Base-by-base conservation (phyloP, 64 coral and sea anemone species). In the Actinia equina region DNA sequence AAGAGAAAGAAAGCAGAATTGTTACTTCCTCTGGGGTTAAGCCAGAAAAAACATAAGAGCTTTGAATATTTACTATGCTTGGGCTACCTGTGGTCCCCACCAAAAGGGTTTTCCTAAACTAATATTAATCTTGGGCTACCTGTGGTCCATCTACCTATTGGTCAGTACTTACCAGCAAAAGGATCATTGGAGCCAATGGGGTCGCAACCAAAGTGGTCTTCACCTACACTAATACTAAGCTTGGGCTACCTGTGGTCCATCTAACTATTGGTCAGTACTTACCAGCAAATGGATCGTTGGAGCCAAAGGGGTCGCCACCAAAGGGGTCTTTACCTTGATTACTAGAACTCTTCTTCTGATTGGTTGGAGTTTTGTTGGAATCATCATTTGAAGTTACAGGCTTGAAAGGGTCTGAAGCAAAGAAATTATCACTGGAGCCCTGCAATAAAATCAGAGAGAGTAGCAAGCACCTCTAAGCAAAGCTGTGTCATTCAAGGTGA, bases 361-460 rank as follows among this genome's bases (percentile, higher is more conserved):
- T 67, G 71, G 54, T 91, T 7, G 91, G 67, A 17, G 85, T 88
- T 70, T 92, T 93, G 37, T 93, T 97, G 17, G 88, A 80, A 62
- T 97, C 94, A 55, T 83, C 87, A 19, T 81, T 86, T 63, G 94
- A 93, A 14, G 69, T 2, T 30, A 74, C 26, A 37, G 94, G 85
- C 77, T 97, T 97, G 78, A 97, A 97, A 14, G 94, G 94, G 86
- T 97, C 94, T 43, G 94, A 97, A 63, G 84, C 86, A 84, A 97
- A 97, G 44, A 97, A 93, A 60, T 88, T 97, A 77, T 97, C 94
- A 52, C 70, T 70, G 6, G 94, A 58, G 85, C 52, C 93, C 91
- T 90, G 80, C 44, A 80, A 69, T 17, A 63, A 67, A 54, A 74
- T 43, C 17, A 51, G 11, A 16, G 15, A 16, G 55, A 57, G 55